Evolutionary conservation across 2,113 vertebrate species (phyloP), one percentile per base, ranked within the genome.

Genomic region (Regulus satrapa): DNA sequence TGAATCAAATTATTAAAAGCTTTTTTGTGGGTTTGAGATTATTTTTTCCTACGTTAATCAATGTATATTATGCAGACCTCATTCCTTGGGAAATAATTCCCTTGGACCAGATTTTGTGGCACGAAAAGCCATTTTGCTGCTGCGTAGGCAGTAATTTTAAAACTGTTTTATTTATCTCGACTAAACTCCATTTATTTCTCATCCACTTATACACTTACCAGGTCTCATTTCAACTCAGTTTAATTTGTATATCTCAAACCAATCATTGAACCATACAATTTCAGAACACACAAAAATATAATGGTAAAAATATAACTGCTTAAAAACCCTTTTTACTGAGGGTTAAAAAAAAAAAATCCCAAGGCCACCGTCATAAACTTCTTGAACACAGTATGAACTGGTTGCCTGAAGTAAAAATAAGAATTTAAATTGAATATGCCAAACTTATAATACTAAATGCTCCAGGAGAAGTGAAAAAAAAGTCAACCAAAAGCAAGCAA

Each of bases 141-240:
- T 32, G 28, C 71, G 78, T 79, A 88, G 45, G 55, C 71, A 92
- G 45, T 64, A 85, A 88, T 90, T 88, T 75, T 93, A 56, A 78
- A 95, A 85, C 49, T 15, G 32, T 32, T 83, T 58, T 96, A 71
- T 88, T 95, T 88, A 61, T 88, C 82, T 88, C 76, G 71, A 94
- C 79, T 88, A 74, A 79, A 56, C 23, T 88, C 58, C 62, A 89
- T 75, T 80, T 85, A 85, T 72, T 96, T 91, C 62, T 88, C 32
- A 56, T 73, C 40, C 49, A 58, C 66, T 85, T 82, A 45, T 32
- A 85, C 52, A 61, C 28, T 85, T 71, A 93, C 8, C 66, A 73
- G 85, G 54, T 48, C 46, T 64, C 71, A 79, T 52, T 91, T 94
- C 67, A 91, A 49, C 63, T 66, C 40, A 36, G 26, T 88, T 91